These are phyloP conservation scores for Rotaria socialis DNA, from an alignment of 2,888 invertebrate species.

Conservation along the genomic window DNA sequence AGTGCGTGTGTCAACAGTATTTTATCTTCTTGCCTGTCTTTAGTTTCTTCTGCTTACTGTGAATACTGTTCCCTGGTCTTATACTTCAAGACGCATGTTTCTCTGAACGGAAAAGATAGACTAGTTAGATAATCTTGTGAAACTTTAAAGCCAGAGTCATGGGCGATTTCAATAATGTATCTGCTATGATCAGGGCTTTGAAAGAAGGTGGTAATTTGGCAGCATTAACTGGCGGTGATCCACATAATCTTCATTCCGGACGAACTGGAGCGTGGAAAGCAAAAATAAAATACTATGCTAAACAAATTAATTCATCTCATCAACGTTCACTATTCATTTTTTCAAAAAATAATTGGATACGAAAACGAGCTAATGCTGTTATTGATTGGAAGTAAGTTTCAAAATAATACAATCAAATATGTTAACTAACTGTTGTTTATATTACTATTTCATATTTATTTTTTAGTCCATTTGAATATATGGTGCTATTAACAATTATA, in stretches of 20 bases:
- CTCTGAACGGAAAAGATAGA: not conserved
- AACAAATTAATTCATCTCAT: not conserved
- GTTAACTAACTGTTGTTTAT: too few relatives aligned
- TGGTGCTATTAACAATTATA: slow-evolving; percentile 99
- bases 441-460: too few relatives aligned
- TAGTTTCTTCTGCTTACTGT: not conserved
- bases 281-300: not conserved
- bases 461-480: slow-evolving; percentile 90
- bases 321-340: slow-evolving; percentile 84
- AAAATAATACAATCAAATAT: not conserved
- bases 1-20: slow-evolving; percentile 16
- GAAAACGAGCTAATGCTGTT: slow-evolving; percentile 95
- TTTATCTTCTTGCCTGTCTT: not conserved
- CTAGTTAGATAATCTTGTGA: not conserved
- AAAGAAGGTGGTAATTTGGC: not conserved
- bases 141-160: not conserved
- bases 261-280: slow-evolving; percentile 4
- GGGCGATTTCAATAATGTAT: not conserved
- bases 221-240: slow-evolving; percentile 33
- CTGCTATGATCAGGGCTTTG: slow-evolving; percentile 13
- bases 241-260: slow-evolving; percentile 24
- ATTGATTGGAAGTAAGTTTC: slow-evolving; percentile 82
- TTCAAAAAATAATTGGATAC: slow-evolving; percentile 92
- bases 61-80: not conserved
- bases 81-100: not conserved